Base-by-base conservation (phyloP, 2,797 vertebrate species). In the Petrocephalus schoutedeni region DNA sequence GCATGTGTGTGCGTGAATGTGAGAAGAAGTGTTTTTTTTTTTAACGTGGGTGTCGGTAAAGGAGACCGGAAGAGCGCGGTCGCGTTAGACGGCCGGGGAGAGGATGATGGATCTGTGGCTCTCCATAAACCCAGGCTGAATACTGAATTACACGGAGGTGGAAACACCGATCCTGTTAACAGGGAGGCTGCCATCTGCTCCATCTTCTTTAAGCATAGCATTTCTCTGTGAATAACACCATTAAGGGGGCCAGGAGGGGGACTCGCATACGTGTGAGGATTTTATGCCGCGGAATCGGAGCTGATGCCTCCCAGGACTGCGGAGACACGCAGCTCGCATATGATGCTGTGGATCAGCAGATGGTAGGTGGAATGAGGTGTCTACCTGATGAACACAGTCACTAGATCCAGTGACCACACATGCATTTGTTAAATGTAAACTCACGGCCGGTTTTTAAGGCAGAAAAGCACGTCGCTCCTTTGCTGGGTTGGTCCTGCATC, bases 131-230 rank as follows among this genome's bases (percentile, higher is more conserved):
- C 54, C 16, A 7, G 56, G 28, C 59, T 53, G 88, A 91, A 61
- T 87, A 82, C 41, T 32, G 88, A 86, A 87, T 82, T 88, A 71
- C 87, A 59, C 45, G 45, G 80, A 91, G 85, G 74, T 90, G 64
- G 91, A 89, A 88, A 86, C 91, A 91, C 86, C 88, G 89, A 88
- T 89, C 86, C 90, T 88, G 92, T 67, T 88, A 90, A n/a, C 82
- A 7, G 85, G 28, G 41, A 85, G 87, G 51, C 86, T 90, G 71
- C 89, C 90, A 91, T 93, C 89, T 91, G 90, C 89, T 91, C 86
- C 12, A 84, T 58, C 88, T 85, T 45, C 56, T 84, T 89, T 59
- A 85, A 86, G 64, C 64, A 77, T 82, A 77, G 51, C 67, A 85
- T 59, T 56, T 87, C 49, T 8, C 71, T 84, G 77, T 32, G 67